Evolutionary conservation across 2,797 vertebrate species (phyloP).

Genomic region (Cheirogaleus major): DNA sequence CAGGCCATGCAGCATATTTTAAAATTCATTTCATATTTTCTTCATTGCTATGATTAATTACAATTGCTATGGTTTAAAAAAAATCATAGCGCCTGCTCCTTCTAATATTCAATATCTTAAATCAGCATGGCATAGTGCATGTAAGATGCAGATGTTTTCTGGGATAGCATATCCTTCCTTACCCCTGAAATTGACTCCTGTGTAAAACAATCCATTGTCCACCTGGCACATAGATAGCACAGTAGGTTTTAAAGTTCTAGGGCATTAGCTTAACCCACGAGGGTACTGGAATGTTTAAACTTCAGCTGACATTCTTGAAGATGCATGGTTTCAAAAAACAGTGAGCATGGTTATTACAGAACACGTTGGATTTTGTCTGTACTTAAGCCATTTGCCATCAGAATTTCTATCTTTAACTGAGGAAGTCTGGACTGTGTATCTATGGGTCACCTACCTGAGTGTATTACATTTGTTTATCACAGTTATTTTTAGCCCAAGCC

Average conservation of each 20-base stretch:
- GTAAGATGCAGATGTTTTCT: slow-evolving; percentile 64
- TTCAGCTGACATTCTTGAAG: slow-evolving; percentile 37
- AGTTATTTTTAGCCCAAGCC: not conserved
- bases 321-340: slow-evolving; percentile 41
- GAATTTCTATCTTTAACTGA: not conserved
- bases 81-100: not conserved
- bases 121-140: slow-evolving; percentile 38
- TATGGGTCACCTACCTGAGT: not conserved
- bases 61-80: slow-evolving; percentile 52
- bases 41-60: slow-evolving; percentile 74
- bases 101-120: slow-evolving; percentile 59
- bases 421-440: not conserved
- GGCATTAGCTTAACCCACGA: slow-evolving; percentile 55
- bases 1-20: not conserved
- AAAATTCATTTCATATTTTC: slow-evolving; percentile 58
- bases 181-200: slow-evolving; percentile 74
- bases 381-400: not conserved
- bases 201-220: slow-evolving; percentile 68
- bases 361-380: slow-evolving; percentile 25
- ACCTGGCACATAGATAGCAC: slow-evolving; percentile 68
- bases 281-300: slow-evolving; percentile 47
- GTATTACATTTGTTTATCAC: slow-evolving; percentile 11
- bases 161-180: slow-evolving; percentile 68
- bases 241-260: slow-evolving; percentile 47
- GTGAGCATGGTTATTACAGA: not conserved